Evolutionary conservation across 2,797 vertebrate genomes (phyloP), one percentile per base, ranked within the genome.

Genomic region (Rousettus madagascariensis): DNA sequence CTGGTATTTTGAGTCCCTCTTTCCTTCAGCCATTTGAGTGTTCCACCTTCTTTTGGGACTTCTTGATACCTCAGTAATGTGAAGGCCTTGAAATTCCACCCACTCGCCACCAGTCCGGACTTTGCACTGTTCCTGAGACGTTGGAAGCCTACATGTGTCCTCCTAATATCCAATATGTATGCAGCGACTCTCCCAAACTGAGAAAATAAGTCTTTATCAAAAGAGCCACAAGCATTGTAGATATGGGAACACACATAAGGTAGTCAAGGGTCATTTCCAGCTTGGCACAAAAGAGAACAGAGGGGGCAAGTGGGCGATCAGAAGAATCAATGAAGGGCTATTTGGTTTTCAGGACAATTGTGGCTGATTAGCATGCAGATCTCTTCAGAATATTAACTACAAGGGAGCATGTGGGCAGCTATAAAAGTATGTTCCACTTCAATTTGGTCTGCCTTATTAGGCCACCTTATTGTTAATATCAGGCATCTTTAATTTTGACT

Each of bases 331-430:
- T 79, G 83, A 79, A 95, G 41, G n/a, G 78, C 63, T 92, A 7
- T 95, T 87, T 92, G 91, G 57, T 38, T 95, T 84, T 94, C 68
- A 91, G 72, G 59, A 90, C 59, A 95, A 74, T 83, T 88, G 46
- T 83, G 69, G 28, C 78, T 63, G 20, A 93, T 72, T 77, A 91
- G 87, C 63, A 8, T 55, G 46, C 49, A 93, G 68, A 95, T 90
- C 53, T 59, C 22, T 55, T 89, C 92, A 92, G 83, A 95, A 78
- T 71, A 41, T 1, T 24, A 53, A 90, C 13, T 49, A 49, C 36
- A 71, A 77, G 57, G 87, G 38, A 88, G 53, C 66, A 11, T 6
- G 41, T 94, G 82, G 91, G 88, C 74, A 92, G 83, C 36, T 75
- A 68, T 86, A 82, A 86, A 92, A 88, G 69, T 72, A 78, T 24